Percentiles rank a stretch among this genome's conserved stretches.
Conservation (phyloP, 2,797 vertebrate species). For the Cirrhinus molitorella region DNA sequence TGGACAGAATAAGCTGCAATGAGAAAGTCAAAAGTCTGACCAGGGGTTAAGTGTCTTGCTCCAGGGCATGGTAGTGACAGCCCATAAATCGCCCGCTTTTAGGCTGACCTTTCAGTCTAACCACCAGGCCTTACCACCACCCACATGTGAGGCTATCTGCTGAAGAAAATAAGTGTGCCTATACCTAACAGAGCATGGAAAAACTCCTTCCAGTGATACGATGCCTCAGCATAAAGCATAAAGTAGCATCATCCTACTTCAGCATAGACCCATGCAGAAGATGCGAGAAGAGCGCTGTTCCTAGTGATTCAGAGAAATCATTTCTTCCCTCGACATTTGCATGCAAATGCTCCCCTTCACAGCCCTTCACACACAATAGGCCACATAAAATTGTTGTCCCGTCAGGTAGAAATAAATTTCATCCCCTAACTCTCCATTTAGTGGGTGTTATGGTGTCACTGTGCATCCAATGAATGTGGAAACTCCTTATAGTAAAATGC, state of each 20-base stretch:
- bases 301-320: slow-evolving; percentile 39
- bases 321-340: slow-evolving; percentile 48
- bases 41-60: neutral
- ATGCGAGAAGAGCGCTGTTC: neutral
- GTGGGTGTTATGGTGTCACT: slow-evolving; percentile 51
- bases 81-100: neutral
- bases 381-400: slow-evolving; percentile 50
- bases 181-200: slow-evolving; percentile 10
- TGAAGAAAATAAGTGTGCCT: slow-evolving; percentile 1
- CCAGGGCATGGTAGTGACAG: neutral
- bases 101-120: neutral
- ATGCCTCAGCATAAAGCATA: slow-evolving; percentile 38
- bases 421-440: slow-evolving; percentile 45
- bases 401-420: slow-evolving; percentile 57
- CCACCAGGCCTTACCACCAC: neutral
- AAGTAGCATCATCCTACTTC: slow-evolving; percentile 32
- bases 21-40: neutral
- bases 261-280: slow-evolving; percentile 24
- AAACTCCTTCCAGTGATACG: neutral
- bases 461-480: slow-evolving; percentile 44
- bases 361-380: slow-evolving; percentile 52
- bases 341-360: slow-evolving; percentile 57
- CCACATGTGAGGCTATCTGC: neutral
- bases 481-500: slow-evolving; percentile 19
- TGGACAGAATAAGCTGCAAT: neutral